Evolutionary conservation across 2,113 vertebrate genomes (phyloP).

Genomic region (Corapipo altera): DNA sequence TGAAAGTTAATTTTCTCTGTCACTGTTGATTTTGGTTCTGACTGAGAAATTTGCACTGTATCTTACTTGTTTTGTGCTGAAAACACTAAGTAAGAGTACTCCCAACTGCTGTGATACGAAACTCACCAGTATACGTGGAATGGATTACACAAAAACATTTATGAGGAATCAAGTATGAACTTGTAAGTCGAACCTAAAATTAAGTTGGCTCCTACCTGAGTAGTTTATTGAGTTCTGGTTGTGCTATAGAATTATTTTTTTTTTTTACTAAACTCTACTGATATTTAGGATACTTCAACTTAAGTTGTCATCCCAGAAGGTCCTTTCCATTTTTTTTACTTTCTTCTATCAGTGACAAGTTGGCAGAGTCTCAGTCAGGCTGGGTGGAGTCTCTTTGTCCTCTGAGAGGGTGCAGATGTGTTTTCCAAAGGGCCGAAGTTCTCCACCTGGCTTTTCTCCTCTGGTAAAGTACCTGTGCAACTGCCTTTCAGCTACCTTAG

Average conservation of each 20-base stretch:
- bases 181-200: neutral
- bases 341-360: neutral
- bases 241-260: neutral
- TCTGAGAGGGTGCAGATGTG: neutral
- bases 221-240: neutral
- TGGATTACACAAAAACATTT: neutral
- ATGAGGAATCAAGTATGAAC: neutral
- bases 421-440: neutral
- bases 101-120: neutral
- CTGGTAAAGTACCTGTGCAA: rapidly evolving
- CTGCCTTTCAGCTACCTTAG: neutral
- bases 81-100: neutral
- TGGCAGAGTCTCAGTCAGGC: neutral
- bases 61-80: neutral
- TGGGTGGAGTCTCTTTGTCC: neutral
- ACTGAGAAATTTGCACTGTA: neutral
- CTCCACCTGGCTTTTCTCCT: neutral
- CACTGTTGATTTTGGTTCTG: neutral
- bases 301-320: neutral
- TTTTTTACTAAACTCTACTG: neutral
- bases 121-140: neutral
- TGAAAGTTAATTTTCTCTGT: neutral
- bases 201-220: neutral
- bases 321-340: neutral
- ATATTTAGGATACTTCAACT: neutral